These are phyloP conservation scores for Drosophila albomicans DNA, from an alignment of 1,140 invertebrate species.

Conservation along the genomic window DNA sequence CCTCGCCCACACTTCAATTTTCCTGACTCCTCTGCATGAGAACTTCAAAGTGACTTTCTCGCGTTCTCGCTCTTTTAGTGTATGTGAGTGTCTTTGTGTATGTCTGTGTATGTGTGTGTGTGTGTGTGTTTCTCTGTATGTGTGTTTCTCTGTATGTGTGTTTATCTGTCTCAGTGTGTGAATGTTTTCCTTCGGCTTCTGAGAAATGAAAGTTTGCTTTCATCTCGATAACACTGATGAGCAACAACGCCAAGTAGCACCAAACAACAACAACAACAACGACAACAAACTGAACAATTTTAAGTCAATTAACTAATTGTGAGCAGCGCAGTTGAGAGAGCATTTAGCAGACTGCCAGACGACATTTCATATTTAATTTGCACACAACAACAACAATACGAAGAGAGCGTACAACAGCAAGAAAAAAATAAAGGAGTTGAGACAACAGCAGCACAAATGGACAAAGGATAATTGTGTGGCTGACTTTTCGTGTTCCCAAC, in stretches of 20 bases:
- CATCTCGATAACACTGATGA: constrained; percentile 38
- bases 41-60: constrained; percentile 53
- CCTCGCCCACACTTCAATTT: constrained; percentile 2
- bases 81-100: neutral
- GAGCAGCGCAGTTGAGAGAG: constrained; percentile 1
- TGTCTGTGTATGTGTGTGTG: constrained; percentile 3
- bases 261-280: neutral
- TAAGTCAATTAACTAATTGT: constrained; percentile 63
- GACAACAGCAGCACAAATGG: neutral
- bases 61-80: neutral
- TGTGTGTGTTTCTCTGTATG: constrained; percentile 17
- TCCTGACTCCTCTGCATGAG: neutral
- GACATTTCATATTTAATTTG: constrained; percentile 51
- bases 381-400: constrained; percentile 17
- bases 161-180: constrained; percentile 6
- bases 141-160: constrained; percentile 10
- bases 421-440: neutral
- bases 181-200: constrained; percentile 16
- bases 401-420: neutral
- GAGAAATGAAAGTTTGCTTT: constrained; percentile 37
- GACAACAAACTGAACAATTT: constrained; percentile 43
- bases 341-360: constrained; percentile 3
- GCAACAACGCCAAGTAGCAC: constrained; percentile 1
- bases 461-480: neutral
- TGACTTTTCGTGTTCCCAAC: neutral